Conservation (phyloP, 2,888 invertebrate species). For the Agapostemon virescens region DNA sequence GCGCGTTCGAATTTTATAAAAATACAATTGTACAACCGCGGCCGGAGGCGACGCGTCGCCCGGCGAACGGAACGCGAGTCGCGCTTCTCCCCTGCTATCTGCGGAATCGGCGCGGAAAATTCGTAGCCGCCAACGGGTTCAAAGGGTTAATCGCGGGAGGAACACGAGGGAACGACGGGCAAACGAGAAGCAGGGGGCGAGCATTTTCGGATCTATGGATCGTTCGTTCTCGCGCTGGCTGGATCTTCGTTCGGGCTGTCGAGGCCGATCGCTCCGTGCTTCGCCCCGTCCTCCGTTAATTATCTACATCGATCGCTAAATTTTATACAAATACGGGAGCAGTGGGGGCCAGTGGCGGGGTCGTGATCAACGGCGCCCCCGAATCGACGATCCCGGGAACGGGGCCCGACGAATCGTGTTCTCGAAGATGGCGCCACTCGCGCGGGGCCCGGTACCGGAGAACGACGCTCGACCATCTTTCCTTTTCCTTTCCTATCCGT, state of each 20-base stretch:
- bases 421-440: background rate
- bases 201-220: background rate
- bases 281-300: conserved; percentile 67
- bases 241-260: background rate
- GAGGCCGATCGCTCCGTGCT: conserved; percentile 61
- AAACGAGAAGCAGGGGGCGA: background rate
- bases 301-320: conserved; percentile 76
- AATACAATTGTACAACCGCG: conserved; percentile 7
- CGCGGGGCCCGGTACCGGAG: background rate
- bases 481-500: background rate
- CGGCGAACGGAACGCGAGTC: conserved; percentile 22
- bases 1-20: conserved; percentile 1
- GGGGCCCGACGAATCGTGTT: conserved; percentile 33
- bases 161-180: background rate
- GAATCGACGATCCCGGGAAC: conserved; percentile 27
- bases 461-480: conserved; percentile 12
- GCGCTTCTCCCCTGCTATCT: conserved; percentile 23
- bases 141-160: conserved; percentile 26
- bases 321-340: conserved; percentile 46
- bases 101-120: background rate
- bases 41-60: background rate
- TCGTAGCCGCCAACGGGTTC: conserved; percentile 2
- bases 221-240: background rate
- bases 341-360: background rate
- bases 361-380: conserved; percentile 17